phyloP scores from a whole-genome alignment of 2,888 invertebrate genomes.

The Monoplex corrugatus region DNA sequence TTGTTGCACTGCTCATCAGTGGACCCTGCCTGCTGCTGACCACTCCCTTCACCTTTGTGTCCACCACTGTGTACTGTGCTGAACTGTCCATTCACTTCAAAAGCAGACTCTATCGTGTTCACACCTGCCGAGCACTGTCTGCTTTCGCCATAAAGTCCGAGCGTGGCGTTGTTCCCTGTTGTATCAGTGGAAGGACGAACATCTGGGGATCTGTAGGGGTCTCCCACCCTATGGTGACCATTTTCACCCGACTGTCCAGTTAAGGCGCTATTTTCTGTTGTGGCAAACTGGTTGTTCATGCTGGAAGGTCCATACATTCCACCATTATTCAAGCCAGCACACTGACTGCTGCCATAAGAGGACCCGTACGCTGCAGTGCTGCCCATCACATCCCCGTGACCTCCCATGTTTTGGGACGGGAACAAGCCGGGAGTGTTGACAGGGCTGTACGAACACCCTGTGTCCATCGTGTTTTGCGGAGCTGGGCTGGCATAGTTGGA shows the following conservation, averaged over 20 bases:
- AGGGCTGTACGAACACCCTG: slow-evolving; percentile 12
- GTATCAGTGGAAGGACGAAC: neutral
- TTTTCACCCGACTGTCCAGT: neutral
- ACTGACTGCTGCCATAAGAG: neutral
- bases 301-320: neutral
- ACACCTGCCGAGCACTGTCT: slow-evolving; percentile 20
- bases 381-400: neutral
- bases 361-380: neutral
- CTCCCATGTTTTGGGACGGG: neutral
- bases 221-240: neutral
- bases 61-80: neutral
- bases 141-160: neutral
- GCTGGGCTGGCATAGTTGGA: slow-evolving; percentile 1
- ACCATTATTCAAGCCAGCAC: neutral
- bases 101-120: neutral
- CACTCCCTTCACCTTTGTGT: slow-evolving; percentile 14
- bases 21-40: slow-evolving; percentile 23
- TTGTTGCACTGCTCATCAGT: slow-evolving; percentile 7
- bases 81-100: neutral
- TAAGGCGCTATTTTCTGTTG: neutral
- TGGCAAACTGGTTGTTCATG: neutral
- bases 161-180: neutral
- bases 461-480: neutral
- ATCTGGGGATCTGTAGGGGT: neutral
- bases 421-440: neutral